Evolutionary conservation across 2,113 vertebrate species (phyloP).

Genomic region (Sula dactylatra): DNA sequence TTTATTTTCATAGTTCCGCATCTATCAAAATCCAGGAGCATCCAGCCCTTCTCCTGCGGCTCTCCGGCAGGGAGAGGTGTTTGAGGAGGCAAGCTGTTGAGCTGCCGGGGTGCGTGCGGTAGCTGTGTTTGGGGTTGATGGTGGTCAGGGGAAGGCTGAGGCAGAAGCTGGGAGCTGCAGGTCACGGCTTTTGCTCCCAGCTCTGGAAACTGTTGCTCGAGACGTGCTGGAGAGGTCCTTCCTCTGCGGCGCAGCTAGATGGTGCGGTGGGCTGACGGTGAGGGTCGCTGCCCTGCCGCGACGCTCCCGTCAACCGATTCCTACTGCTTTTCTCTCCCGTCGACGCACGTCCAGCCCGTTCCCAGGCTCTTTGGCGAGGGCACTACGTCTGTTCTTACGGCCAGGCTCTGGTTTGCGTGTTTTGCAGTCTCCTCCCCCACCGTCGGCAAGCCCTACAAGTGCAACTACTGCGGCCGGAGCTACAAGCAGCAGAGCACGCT

Average conservation of each 20-base stretch:
- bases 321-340: too few species aligned
- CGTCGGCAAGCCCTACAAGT: slow-evolving; percentile 94
- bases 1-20: neutral
- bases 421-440: slow-evolving; percentile 87
- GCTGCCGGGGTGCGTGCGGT: neutral
- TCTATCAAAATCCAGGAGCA: too few species aligned
- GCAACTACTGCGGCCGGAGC: slow-evolving; percentile 93
- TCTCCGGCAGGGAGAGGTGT: neutral
- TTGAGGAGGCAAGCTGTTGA: accelerated
- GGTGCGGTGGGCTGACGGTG: neutral
- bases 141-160: neutral
- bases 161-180: neutral
- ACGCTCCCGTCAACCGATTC: too few species aligned
- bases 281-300: neutral
- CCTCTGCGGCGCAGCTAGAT: neutral
- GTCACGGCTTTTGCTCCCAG: neutral
- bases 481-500: slow-evolving; percentile 94
- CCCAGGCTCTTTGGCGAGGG: neutral
- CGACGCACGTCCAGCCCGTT: too few species aligned
- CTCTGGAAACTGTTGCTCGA: neutral
- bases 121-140: neutral
- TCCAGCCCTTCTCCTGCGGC: neutral
- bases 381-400: neutral
- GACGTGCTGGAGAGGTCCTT: too few species aligned
- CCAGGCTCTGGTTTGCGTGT: neutral